phyloP scores from a whole-genome alignment of 2,888 invertebrate genomes.

The Congeria kusceri region DNA sequence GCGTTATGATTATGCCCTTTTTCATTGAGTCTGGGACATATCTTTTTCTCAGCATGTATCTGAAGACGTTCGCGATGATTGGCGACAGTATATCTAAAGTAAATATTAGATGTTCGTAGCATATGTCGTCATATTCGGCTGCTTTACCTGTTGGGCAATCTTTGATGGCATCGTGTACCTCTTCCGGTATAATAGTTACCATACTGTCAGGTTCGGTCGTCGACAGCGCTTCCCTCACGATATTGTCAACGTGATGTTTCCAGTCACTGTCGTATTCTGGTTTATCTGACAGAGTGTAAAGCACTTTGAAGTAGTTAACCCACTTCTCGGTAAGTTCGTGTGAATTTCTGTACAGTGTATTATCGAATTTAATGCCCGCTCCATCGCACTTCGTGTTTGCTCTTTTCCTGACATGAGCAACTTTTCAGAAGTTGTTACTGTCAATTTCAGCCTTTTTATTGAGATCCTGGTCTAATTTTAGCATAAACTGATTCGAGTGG shows the following conservation, averaged over 20 bases:
- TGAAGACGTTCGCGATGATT: constrained; percentile 5
- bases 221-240: not conserved
- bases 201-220: not conserved
- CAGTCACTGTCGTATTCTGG: not conserved
- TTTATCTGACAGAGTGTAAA: not conserved
- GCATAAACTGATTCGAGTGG: too few relatives aligned
- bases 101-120: constrained; percentile 5
- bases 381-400: too few relatives aligned
- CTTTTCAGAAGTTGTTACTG: constrained; percentile 3
- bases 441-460: constrained; percentile 1
- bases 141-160: constrained; percentile 7
- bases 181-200: constrained; percentile 6
- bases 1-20: constrained; percentile 7
- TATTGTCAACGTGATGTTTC: not conserved
- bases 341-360: not conserved
- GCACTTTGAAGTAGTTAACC: not conserved
- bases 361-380: too few relatives aligned
- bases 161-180: not conserved
- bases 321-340: constrained; percentile 5
- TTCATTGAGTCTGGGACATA: constrained; percentile 11
- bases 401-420: not conserved
- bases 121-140: not conserved
- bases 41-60: constrained; percentile 4
- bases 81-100: not conserved
- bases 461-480: too few relatives aligned